Percentiles rank a stretch among this genome's conserved stretches.
Conservation (phyloP, 2,888 invertebrate species). For the Eupithecia pulchellata region DNA sequence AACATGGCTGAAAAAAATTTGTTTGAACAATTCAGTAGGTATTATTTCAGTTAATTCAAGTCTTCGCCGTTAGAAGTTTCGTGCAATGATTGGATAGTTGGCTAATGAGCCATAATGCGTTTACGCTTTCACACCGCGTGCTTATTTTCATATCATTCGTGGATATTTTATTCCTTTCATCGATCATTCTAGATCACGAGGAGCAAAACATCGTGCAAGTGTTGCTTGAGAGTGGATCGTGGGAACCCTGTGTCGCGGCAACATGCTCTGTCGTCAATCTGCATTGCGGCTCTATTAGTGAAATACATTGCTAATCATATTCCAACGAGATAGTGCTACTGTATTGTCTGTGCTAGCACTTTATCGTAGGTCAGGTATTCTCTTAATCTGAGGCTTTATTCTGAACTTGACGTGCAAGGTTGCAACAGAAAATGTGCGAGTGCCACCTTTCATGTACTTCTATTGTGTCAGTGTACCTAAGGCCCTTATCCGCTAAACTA, state of each 20-base stretch:
- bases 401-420: too few species aligned
- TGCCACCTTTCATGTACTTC: too few species aligned
- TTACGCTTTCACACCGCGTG: neutral
- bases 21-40: too few species aligned
- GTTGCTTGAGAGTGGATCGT: conserved; percentile 59
- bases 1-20: too few species aligned
- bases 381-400: neutral
- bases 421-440: too few species aligned
- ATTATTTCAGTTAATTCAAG: neutral
- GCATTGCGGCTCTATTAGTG: conserved; percentile 31
- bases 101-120: neutral
- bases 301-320: conserved; percentile 25
- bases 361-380: neutral
- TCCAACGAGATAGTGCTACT: neutral
- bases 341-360: neutral
- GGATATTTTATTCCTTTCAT: conserved; percentile 48
- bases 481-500: too few species aligned
- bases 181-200: conserved; percentile 60
- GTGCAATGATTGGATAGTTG: neutral
- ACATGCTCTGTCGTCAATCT: conserved; percentile 35
- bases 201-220: conserved; percentile 55
- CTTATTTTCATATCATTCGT: conserved; percentile 8
- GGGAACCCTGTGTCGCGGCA: conserved; percentile 56
- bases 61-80: neutral
- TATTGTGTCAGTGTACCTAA: too few species aligned